A percentile compares a stretch with the other conserved stretches of the same genome.
These are phyloP conservation scores for Rhinolophus ferrumequinum DNA, from an alignment of 2,113 vertebrate species.

Conservation along the genomic window DNA sequence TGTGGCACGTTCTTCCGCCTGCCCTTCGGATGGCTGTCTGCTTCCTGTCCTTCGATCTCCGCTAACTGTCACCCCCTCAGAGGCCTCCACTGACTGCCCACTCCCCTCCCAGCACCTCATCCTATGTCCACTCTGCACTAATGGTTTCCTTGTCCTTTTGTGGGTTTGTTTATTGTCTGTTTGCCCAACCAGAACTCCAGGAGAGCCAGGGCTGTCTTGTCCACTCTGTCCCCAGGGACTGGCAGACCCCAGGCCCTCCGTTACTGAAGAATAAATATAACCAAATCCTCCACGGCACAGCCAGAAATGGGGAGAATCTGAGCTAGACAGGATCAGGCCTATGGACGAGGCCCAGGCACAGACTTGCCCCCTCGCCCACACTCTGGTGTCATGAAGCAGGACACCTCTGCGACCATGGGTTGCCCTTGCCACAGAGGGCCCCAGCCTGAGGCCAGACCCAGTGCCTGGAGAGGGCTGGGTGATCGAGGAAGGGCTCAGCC, in stretches of 20 bases:
- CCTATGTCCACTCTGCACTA: neutral
- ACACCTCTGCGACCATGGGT: neutral
- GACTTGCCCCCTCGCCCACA: neutral
- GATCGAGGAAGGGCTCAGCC: neutral
- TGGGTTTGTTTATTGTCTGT: rapidly evolving
- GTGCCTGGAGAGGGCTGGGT: neutral
- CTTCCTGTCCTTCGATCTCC: neutral
- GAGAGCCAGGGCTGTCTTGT: neutral
- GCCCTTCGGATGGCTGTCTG: neutral
- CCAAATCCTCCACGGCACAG: neutral
- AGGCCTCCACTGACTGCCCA: neutral
- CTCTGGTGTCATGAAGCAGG: neutral
- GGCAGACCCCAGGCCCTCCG: neutral
- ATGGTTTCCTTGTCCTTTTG: neutral
- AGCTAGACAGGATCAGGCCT: neutral
- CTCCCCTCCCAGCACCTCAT: neutral
- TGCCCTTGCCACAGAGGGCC: neutral
- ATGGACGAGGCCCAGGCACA: neutral
- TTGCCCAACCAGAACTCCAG: neutral
- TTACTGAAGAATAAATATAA: neutral
- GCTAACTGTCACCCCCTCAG: neutral
- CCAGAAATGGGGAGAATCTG: neutral
- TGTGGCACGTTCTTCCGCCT: neutral
- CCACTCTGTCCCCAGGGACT: no score
- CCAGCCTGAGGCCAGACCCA: neutral